Base-by-base conservation (phyloP, 1,140 invertebrate genomes). In the Melipona quadrifasciata region DNA sequence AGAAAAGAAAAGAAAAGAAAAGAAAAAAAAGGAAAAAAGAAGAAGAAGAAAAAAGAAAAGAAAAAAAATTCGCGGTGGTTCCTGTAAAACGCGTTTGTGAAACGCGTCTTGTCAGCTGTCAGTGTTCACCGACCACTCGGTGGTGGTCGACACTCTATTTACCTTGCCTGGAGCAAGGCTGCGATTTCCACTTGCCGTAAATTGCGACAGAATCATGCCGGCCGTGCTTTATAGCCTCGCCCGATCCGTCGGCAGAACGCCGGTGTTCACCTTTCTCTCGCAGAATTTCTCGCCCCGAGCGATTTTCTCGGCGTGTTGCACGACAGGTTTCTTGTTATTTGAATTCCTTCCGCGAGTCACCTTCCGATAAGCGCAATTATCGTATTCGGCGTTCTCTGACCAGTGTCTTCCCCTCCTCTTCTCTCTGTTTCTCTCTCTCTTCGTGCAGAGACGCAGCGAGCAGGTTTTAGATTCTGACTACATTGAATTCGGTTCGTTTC, bases 131-230 rank as follows among this genome's bases (percentile, higher is more conserved):
- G 21, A 34, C 77, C 68, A 47, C 39, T 47, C 39, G 39, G n/a
- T 61, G 86, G 75, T 90, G 88, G 90, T 87, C 89, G 85, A 88
- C 84, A 82, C 85, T 85, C 83, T 88, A 90, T 90, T 92, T 91
- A 93, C 92, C 93, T 93, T 93, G 93, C 93, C 92, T 90, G 85
- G 91, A 93, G 92, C 93, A 93, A 93, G 92, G 92, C 89, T 93
- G 90, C 84, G 90, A 92, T 93, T 93, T 91, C 90, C 90, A 93
- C 86, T 76, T 76, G 88, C 89, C 80, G 89, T 86, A 89, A 90
- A 90, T 93, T 93, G 90, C 91, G 89, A 93, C 87, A 91, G 90
- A 90, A 90, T 89, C 79, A 84, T 80, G 68, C 64, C 81, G 78
- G 65, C 64, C 81, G 82, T 71, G 80, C 51, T 87, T 80, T 88